Evolutionary conservation across 2,113 vertebrate species (phyloP), one percentile per base, ranked within the genome.

Genomic region (Nothocercus julius): DNA sequence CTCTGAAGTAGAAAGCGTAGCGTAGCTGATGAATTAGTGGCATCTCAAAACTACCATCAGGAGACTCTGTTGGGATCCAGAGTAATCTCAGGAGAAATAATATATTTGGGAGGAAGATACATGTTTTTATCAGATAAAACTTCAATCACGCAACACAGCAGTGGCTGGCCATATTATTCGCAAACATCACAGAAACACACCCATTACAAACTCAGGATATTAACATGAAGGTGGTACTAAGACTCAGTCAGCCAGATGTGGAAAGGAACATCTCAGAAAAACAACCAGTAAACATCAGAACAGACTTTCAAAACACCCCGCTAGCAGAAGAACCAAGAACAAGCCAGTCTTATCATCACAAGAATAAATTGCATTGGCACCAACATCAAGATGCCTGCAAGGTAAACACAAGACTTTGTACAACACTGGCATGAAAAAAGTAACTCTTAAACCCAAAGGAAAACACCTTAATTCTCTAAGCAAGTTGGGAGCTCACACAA

Each of bases 351-450:
- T 96, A 93, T 96, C 92, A 92, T 96, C 93, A 95, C 76, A 86
- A 87, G 93, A 96, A 93, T 93, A 96, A 95, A 96, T 96, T 97
- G 88, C 90, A 80, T 94, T 97, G 88, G 90, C 92, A 95, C 86
- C 86, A 94, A 93, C 94, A 90, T 96, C 92, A 96, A 96, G 92
- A 93, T 94, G 94, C 90, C 93, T 95, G 85, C 83, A 93, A 97
- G 92, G 90, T 94, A 95, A 93, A 95, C 95, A 90, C 77, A 89
- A 96, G 90, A 91, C 94, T 95, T 95, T 82, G 74, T 96, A 96
- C 77, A 94, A 90, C 67, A 94, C 81, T 96, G 90, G 86, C 93
- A 95, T 69, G 78, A 85, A 95, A 92, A 94, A 93, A 92, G 77
- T 84, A 85, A 84, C 80, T 92, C 79, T 92, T 75, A 95, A 91